Evolutionary conservation across 2,888 invertebrate genomes (phyloP).

Genomic region (Drosophila monieri): DNA sequence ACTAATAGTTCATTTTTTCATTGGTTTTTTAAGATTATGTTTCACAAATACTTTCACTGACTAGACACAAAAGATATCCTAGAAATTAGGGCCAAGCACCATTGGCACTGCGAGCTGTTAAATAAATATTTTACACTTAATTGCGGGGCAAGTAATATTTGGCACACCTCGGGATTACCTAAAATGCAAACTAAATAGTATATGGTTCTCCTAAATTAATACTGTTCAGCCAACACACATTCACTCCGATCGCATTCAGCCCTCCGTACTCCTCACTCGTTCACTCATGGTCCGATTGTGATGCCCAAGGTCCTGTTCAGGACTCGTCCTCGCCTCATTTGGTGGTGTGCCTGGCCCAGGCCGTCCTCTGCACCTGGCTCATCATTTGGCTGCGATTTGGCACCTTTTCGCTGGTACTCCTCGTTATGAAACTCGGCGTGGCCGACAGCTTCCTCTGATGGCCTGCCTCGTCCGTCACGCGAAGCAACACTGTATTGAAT

Average conservation of each 20-base stretch:
- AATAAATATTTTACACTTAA: slow-evolving; percentile 19
- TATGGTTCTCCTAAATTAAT: slow-evolving; percentile 61
- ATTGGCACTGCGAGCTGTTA: slow-evolving; percentile 32
- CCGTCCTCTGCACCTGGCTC: slow-evolving; percentile 91
- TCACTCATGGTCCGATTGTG: slow-evolving; percentile 37
- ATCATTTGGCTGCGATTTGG: slow-evolving; percentile 93
- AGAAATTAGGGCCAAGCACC: slow-evolving; percentile 7
- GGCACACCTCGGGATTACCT: slow-evolving; percentile 37
- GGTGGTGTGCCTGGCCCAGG: slow-evolving; percentile 95
- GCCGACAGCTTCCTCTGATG: slow-evolving; percentile 84
- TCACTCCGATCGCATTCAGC: slow-evolving; percentile 14
- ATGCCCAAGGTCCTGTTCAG: neutral
- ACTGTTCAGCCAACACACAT: slow-evolving; percentile 53
- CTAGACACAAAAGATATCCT: slow-evolving; percentile 20
- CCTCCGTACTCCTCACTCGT: neutral
- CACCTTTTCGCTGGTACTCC: slow-evolving; percentile 93
- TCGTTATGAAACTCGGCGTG: slow-evolving; percentile 88
- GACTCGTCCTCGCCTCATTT: slow-evolving; percentile 85
- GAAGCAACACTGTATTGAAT: slow-evolving; percentile 85
- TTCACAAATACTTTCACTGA: slow-evolving; percentile 48
- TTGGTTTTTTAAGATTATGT: slow-evolving; percentile 21
- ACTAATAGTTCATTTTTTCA: slow-evolving; percentile 6
- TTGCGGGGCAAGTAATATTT: slow-evolving; percentile 29
- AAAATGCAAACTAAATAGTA: slow-evolving; percentile 45
- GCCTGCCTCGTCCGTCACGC: slow-evolving; percentile 85